Percentiles rank a stretch among this genome's conserved stretches.
phyloP scores from a whole-genome alignment of 1,140 invertebrate species.

The Drosophila athabasca region DNA sequence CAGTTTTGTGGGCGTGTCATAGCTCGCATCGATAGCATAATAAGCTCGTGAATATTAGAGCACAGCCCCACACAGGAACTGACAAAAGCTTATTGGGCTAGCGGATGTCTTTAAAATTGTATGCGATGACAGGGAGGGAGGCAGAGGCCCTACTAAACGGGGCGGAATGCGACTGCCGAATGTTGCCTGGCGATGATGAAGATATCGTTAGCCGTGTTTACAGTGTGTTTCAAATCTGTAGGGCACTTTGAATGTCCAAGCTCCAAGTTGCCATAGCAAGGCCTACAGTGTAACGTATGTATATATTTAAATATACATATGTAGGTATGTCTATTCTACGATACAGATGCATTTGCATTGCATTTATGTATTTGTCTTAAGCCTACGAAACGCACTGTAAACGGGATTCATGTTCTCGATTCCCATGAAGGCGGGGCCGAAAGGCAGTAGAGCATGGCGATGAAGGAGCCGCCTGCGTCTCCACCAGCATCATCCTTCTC shows the following conservation, averaged over 20 bases:
- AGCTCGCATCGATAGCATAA: slow-evolving; percentile 20
- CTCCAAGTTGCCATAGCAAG: no score
- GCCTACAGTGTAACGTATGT: no score
- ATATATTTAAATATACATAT: no score
- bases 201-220: neutral
- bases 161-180: no score
- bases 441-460: slow-evolving; percentile 23
- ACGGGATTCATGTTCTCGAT: no score
- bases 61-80: neutral
- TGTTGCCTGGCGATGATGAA: slow-evolving; percentile 6
- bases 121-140: slow-evolving; percentile 3
- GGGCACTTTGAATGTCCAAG: no score
- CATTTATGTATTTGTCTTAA: neutral
- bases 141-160: neutral
- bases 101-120: slow-evolving; percentile 18
- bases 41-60: slow-evolving; percentile 7
- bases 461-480: slow-evolving; percentile 10
- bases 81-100: neutral
- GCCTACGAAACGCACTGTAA: neutral
- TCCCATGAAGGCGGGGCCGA: neutral
- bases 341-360: no score
- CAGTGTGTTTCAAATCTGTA: no score
- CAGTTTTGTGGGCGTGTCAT: slow-evolving; percentile 1
- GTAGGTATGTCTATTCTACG: no score
- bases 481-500: neutral